A percentile compares a stretch with the other conserved stretches of the same genome.
Conservation (phyloP, 2,797 vertebrate species). For the Sylvilagus floridanus region DNA sequence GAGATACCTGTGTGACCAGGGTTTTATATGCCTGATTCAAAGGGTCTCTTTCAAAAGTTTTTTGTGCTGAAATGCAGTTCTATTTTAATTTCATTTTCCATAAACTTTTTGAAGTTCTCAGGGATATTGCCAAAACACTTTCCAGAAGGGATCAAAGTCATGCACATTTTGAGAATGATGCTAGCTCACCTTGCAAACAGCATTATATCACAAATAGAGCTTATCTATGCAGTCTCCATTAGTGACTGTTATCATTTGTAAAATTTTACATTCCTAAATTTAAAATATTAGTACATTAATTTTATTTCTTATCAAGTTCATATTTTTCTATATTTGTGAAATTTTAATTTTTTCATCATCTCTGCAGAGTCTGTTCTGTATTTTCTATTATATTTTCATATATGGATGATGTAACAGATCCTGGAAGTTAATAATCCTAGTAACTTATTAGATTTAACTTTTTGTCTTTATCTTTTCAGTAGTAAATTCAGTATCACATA, state of each 20-base stretch:
- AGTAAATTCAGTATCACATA: slow-evolving; percentile 47
- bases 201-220: not conserved
- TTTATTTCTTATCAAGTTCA: slow-evolving; percentile 42
- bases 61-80: too few relatives aligned
- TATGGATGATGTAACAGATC: slow-evolving; percentile 17
- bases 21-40: not conserved
- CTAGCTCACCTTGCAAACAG: not conserved
- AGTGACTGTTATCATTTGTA: not conserved
- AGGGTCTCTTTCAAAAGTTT: not conserved
- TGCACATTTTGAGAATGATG: not conserved
- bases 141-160: not conserved
- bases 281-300: slow-evolving; percentile 23
- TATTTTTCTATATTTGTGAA: slow-evolving; percentile 13
- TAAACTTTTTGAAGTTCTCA: too few relatives aligned
- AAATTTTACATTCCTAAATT: slow-evolving; percentile 7
- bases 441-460: slow-evolving; percentile 50
- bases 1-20: not conserved
- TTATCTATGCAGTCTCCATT: not conserved
- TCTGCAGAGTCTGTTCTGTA: slow-evolving; percentile 17
- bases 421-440: slow-evolving; percentile 2
- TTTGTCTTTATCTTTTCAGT: slow-evolving; percentile 52
- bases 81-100: too few relatives aligned
- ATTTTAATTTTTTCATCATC: slow-evolving; percentile 30
- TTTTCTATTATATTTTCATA: slow-evolving; percentile 42
- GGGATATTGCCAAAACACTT: not conserved